Evolutionary conservation across 1,140 invertebrate genomes (phyloP).

Genomic region (Danaus plexippus): DNA sequence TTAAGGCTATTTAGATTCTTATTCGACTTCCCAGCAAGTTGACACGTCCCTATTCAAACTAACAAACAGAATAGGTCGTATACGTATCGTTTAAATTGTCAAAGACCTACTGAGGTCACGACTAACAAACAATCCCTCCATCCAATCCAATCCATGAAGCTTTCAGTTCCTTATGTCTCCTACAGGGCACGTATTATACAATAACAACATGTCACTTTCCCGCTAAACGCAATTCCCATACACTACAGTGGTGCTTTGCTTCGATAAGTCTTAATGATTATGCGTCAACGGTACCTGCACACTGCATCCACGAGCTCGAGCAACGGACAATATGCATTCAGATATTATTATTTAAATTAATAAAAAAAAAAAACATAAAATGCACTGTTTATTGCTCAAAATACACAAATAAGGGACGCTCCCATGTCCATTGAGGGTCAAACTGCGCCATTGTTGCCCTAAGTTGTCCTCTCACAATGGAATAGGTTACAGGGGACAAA

Average conservation of each 20-base stretch:
- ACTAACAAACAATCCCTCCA: constrained; percentile 1
- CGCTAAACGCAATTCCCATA: constrained; percentile 53
- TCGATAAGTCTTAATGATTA: constrained; percentile 64
- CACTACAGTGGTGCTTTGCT: constrained; percentile 33
- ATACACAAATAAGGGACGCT: constrained; percentile 66
- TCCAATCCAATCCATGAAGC: too few species aligned
- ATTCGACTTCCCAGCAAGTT: constrained; percentile 46
- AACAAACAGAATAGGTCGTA: constrained; percentile 21
- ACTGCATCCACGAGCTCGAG: constrained; percentile 62
- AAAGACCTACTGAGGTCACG: constrained; percentile 5
- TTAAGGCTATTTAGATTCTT: constrained; percentile 34
- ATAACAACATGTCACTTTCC: constrained; percentile 37
- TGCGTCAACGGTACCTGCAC: constrained; percentile 59
- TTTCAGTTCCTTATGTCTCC: background rate
- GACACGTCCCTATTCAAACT: constrained; percentile 41
- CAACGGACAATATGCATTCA: constrained; percentile 69
- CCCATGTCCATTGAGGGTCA: constrained; percentile 57
- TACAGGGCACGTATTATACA: constrained; percentile 6
- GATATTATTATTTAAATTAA: constrained; percentile 60
- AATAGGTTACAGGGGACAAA: constrained; percentile 61
- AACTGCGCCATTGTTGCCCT: constrained; percentile 59
- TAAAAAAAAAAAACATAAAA: constrained; percentile 65
- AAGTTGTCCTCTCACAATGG: constrained; percentile 58
- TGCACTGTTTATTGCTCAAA: constrained; percentile 70
- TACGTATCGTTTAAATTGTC: constrained; percentile 14